These are phyloP conservation scores for Callinectes sapidus DNA, from an alignment of 2,888 invertebrate genomes.

Conservation along the genomic window DNA sequence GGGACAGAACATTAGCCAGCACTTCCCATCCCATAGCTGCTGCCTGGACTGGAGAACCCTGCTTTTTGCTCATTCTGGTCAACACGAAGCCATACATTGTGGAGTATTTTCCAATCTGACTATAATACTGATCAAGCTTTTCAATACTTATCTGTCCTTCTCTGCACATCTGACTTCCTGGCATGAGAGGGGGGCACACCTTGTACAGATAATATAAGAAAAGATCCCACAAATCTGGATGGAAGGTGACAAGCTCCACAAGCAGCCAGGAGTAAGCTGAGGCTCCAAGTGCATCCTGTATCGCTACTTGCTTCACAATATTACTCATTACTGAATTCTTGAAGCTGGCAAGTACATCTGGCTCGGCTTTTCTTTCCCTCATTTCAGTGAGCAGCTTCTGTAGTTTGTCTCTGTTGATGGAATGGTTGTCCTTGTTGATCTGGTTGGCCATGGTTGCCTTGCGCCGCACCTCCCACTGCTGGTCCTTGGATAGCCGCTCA, in stretches of 20 bases:
- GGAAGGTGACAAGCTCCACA: neutral
- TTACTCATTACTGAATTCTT: slow-evolving; percentile 13
- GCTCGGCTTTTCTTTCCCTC: neutral
- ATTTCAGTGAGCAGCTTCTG: neutral
- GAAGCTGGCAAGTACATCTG: neutral
- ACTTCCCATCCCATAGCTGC: slow-evolving; percentile 23
- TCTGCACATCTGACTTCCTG: neutral
- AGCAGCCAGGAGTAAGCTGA: neutral
- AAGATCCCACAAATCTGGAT: slow-evolving; percentile 5
- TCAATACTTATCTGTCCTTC: neutral
- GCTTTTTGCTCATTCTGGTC: neutral
- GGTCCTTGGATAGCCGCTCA: neutral
- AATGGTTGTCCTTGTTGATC: neutral
- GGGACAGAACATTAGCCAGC: neutral
- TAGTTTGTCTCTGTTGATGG: slow-evolving; percentile 3
- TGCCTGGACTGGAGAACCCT: neutral
- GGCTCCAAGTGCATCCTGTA: slow-evolving; percentile 11
- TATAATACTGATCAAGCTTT: slow-evolving; percentile 2
- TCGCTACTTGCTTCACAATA: slow-evolving; percentile 2
- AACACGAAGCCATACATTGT: slow-evolving; percentile 26
- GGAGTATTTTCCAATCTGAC: slow-evolving; percentile 1
- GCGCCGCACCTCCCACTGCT: slow-evolving; percentile 17
- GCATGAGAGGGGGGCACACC: neutral
- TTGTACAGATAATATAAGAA: neutral
- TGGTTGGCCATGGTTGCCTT: slow-evolving; percentile 14